Evolutionary conservation across 2,888 invertebrate species (phyloP).

Genomic region (Heterodera filipjevi): DNA sequence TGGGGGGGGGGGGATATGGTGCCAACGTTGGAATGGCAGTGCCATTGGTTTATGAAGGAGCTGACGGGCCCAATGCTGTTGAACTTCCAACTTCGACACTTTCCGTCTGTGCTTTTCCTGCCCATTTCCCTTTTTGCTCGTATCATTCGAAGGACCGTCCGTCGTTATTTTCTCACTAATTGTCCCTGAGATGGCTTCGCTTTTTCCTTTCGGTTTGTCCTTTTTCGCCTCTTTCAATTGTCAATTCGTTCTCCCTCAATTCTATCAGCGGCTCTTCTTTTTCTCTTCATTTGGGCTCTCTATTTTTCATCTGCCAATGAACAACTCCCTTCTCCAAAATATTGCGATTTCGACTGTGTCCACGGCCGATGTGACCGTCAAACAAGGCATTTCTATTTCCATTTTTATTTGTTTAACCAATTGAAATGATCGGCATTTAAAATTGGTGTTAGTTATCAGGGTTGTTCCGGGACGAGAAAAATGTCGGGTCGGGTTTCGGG

Average conservation of each 20-base stretch:
- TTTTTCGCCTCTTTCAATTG: background rate
- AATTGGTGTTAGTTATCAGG: background rate
- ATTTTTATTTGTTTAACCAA: background rate
- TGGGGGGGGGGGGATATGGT: background rate
- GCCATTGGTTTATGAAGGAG: background rate
- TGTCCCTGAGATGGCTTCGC: no score
- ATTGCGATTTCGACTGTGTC: slow-evolving; percentile 54
- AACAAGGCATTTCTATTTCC: slow-evolving; percentile 37
- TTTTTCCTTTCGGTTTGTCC: background rate
- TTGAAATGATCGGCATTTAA: background rate
- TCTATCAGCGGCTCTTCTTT: background rate
- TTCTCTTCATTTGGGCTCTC: background rate
- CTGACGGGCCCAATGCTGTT: background rate
- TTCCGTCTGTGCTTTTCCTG: background rate
- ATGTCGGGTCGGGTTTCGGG: no score
- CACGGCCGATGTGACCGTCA: slow-evolving; percentile 50
- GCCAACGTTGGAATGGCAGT: background rate
- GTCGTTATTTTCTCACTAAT: no score
- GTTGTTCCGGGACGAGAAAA: no score
- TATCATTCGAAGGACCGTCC: no score
- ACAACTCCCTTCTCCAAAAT: background rate
- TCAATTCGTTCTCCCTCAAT: background rate
- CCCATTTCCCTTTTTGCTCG: background rate
- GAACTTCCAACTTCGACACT: background rate
- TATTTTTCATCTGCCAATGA: background rate